These are phyloP conservation scores for Hydrotaea cyrtoneurina DNA, from an alignment of 2,888 invertebrate genomes.

Conservation along the genomic window DNA sequence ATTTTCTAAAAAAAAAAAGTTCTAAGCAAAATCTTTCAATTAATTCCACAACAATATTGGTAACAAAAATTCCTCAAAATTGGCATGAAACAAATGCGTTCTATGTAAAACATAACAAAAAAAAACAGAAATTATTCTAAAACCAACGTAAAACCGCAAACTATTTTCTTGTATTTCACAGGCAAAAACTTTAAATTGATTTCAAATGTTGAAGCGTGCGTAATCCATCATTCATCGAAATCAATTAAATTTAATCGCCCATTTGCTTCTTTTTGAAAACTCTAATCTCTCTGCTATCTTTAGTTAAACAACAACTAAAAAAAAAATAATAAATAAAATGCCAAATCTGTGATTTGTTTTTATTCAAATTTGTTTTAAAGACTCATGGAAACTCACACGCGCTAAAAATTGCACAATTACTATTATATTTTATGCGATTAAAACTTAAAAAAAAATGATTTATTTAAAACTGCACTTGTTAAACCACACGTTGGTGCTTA, in stretches of 20 bases:
- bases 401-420: conserved; percentile 51
- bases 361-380: conserved; percentile 10
- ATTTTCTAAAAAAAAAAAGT: conserved; percentile 54
- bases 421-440: background rate
- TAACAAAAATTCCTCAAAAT: conserved; percentile 25
- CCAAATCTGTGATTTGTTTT: conserved; percentile 66
- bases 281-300: background rate
- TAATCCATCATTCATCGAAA: background rate
- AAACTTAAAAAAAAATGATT: background rate
- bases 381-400: background rate
- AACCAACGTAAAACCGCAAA: background rate
- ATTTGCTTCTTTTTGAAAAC: conserved; percentile 32
- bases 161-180: conserved; percentile 72
- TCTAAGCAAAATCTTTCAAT: conserved; percentile 27
- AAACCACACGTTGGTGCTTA: conserved; percentile 11
- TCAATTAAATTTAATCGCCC: conserved; percentile 11
- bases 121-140: background rate
- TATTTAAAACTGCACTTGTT: conserved; percentile 18
- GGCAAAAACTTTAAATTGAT: conserved; percentile 76
- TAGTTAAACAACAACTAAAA: conserved; percentile 28
- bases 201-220: conserved; percentile 22
- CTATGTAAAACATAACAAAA: conserved; percentile 35
- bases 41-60: conserved; percentile 23
- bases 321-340: conserved; percentile 13
- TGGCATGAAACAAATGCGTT: conserved; percentile 23